Conservation (phyloP, 2,797 vertebrate genomes). For the Agapornis canus region DNA sequence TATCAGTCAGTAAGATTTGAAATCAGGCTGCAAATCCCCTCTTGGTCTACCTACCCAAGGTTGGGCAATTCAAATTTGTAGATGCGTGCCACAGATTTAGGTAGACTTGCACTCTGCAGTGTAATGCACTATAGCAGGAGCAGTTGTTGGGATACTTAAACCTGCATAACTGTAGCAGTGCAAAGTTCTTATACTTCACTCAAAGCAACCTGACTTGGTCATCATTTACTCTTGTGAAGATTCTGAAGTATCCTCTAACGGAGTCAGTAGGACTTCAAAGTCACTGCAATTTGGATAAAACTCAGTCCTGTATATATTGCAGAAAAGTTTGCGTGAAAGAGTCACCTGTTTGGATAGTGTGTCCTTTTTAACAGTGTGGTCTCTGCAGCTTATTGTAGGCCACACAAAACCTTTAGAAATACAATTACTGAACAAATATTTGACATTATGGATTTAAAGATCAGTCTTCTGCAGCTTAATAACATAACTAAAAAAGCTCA, state of each 20-base stretch:
- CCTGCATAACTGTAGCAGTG: fast-evolving
- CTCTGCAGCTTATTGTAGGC: not conserved
- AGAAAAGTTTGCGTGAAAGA: not conserved
- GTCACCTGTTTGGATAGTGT: not conserved
- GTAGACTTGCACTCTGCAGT: too few relatives aligned
- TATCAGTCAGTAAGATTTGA: not conserved
- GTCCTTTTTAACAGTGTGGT: not conserved
- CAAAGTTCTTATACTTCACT: not conserved
- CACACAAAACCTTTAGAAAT: not conserved
- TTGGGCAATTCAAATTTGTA: not conserved
- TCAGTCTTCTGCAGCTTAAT: not conserved
- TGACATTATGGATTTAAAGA: not conserved
- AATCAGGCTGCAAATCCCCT: not conserved
- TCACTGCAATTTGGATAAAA: not conserved
- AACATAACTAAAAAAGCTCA: not conserved
- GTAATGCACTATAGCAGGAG: fast-evolving
- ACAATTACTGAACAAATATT: not conserved
- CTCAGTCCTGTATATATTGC: fast-evolving
- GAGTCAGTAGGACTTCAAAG: not conserved
- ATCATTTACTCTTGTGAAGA: not conserved
- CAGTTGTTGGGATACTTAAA: not conserved
- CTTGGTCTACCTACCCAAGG: not conserved
- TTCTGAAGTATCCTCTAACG: not conserved
- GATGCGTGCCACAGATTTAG: not conserved
- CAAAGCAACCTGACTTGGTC: fast-evolving